A percentile compares a stretch with the other conserved stretches of the same genome.
Conservation (phyloP, 2,888 invertebrate genomes). For the Cantharis rufa region DNA sequence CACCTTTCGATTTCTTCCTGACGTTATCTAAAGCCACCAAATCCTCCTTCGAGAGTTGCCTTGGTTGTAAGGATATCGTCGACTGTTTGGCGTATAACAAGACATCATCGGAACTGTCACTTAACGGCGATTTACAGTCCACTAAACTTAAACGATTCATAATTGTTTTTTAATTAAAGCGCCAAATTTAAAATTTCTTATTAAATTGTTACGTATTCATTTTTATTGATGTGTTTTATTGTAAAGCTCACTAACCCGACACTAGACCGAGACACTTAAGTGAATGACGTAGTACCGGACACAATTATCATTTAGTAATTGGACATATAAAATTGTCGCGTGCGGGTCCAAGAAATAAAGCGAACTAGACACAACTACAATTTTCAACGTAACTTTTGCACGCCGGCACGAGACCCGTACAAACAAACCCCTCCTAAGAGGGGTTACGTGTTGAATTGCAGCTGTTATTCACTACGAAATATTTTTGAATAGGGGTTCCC, state of each 20-base stretch:
- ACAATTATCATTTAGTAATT: conserved; percentile 39
- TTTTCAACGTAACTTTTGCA: conserved; percentile 52
- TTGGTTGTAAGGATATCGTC: neutral
- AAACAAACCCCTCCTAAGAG: conserved; percentile 53
- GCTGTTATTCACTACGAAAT: conserved; percentile 45
- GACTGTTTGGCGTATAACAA: neutral
- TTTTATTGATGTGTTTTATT: neutral
- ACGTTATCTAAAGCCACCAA: conserved; percentile 49
- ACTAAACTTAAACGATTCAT: conserved; percentile 53
- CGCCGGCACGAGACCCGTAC: conserved; percentile 55
- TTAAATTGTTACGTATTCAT: neutral
- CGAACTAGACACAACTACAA: conserved; percentile 43
- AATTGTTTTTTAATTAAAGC: conserved; percentile 57
- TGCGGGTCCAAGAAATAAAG: conserved; percentile 48
- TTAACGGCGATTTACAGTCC: conserved; percentile 52
- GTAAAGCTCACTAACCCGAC: conserved; percentile 6
- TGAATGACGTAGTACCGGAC: conserved; percentile 40
- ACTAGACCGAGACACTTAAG: conserved; percentile 15
- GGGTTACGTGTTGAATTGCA: conserved; percentile 55
- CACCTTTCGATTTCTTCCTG: conserved; percentile 40
- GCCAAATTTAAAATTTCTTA: neutral
- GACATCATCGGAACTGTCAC: neutral
- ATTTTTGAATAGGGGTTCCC: conserved; percentile 31
- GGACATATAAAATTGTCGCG: conserved; percentile 47
- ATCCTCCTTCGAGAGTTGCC: conserved; percentile 38